These are phyloP conservation scores for Egretta garzetta DNA, from an alignment of 2,113 vertebrate genomes.

Conservation along the genomic window DNA sequence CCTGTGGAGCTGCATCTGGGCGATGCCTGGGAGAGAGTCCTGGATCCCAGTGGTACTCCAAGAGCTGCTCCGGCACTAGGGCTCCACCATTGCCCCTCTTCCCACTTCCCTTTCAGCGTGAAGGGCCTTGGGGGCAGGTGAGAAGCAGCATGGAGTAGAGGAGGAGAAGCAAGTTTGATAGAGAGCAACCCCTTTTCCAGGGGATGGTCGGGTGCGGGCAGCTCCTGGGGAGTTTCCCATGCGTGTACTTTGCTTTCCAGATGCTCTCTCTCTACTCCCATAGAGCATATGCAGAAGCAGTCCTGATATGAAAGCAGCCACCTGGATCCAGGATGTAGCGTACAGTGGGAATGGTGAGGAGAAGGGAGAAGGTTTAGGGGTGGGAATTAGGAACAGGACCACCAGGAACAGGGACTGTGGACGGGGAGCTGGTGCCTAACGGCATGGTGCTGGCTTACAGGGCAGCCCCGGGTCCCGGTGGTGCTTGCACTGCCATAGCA, in stretches of 20 bases:
- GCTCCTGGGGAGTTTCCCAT: constrained; percentile 30
- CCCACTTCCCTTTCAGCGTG: not conserved
- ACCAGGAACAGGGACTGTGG: not conserved
- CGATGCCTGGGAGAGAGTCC: not conserved
- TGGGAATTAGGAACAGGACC: constrained; percentile 33
- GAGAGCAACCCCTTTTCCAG: not conserved
- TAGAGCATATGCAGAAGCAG: constrained; percentile 40
- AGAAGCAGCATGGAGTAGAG: not conserved
- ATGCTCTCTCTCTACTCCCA: constrained; percentile 32
- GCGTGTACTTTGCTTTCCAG: constrained; percentile 16
- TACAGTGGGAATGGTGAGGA: constrained; percentile 61
- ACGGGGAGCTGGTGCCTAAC: not conserved
- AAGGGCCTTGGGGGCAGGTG: not conserved
- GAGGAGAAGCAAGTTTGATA: not conserved
- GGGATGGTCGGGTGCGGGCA: accelerated
- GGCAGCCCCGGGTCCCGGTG: not conserved
- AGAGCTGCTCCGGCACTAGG: not conserved
- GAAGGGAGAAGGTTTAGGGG: constrained; percentile 24
- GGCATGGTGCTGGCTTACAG: not conserved
- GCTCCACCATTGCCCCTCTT: not conserved
- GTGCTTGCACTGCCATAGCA: not conserved
- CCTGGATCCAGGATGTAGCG: constrained; percentile 35
- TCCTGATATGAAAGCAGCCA: constrained; percentile 42
- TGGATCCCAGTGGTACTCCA: not conserved
- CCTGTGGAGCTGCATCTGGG: not conserved